Evolutionary conservation across 2,888 invertebrate species (phyloP), one percentile per base, ranked within the genome.

Genomic region (Caradrina clavipalpis): DNA sequence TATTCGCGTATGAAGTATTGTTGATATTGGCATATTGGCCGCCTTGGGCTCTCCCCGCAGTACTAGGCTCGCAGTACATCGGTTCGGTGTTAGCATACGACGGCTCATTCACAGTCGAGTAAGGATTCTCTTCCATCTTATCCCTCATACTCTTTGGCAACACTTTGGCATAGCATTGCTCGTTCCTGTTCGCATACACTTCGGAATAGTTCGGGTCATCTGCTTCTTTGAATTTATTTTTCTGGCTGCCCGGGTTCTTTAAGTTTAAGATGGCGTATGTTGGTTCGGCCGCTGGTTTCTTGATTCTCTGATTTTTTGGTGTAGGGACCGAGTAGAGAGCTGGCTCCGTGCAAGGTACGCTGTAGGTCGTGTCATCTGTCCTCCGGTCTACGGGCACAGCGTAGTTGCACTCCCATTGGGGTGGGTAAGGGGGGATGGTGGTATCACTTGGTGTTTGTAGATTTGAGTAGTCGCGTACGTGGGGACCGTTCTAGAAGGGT

Each of bases 131-230:
- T 17, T 2, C 19, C 49, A 21, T n/a, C 11, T 73, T 45, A 6
- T 73, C 74, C 26, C 71, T 71, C 19, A 5, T 15, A 39, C 15
- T 56, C 19, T 47, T 71, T 1, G 71, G 74, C n/a, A 56, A 2
- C 3, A 71, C 71, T 13, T 71, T 39, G 2, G 19, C 71, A 21
- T 71, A 71, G 11, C 55, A 51, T n/a, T 58, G 19, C 11, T 76
- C 63, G 15, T 49, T 31, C 22, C 50, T 76, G 8, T n/a, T 42
- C n/a, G 71, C 74, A 51, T 47, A 59, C 7, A 77, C 17, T 49
- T 75, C 77, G 7, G 74, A 42, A 64, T 75, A 75, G 31, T 59
- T 77, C 0, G 77, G 77, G 49, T 75, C 74, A 0, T 76, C 58
- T 15, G 62, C 47, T 56, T 71, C 55, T 59, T 63, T 74, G 11